These are phyloP conservation scores for Adelosebastes latens DNA, from an alignment of 2,797 vertebrate genomes.

Conservation along the genomic window DNA sequence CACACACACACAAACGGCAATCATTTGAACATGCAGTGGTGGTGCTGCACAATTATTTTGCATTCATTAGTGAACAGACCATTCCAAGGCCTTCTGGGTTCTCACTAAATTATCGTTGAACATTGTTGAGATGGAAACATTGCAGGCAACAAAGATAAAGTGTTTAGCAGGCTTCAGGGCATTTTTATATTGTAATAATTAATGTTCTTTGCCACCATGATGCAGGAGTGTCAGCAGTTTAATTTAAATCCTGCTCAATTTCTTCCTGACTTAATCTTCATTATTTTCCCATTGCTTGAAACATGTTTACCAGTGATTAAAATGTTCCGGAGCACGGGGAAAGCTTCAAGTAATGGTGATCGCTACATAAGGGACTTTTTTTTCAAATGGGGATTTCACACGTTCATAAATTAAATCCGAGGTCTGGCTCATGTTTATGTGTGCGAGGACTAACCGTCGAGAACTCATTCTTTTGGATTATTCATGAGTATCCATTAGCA, in stretches of 20 bases:
- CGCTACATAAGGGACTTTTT: conserved; percentile 42
- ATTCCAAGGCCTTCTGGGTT: conserved; percentile 47
- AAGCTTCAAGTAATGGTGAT: conserved; percentile 39
- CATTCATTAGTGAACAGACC: conserved; percentile 52
- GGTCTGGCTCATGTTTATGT: conserved; percentile 43
- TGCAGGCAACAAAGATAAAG: conserved; percentile 73
- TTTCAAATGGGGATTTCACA: conserved; percentile 49
- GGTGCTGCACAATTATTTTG: conserved; percentile 49
- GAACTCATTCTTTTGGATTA: conserved; percentile 62
- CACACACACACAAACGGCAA: conserved; percentile 2
- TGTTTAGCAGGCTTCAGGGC: conserved; percentile 74
- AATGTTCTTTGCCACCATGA: conserved; percentile 74
- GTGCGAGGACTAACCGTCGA: conserved; percentile 53
- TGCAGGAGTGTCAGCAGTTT: conserved; percentile 75
- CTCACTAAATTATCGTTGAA: conserved; percentile 58
- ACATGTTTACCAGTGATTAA: conserved; percentile 82
- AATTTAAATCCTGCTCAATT: conserved; percentile 81
- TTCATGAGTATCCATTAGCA: conserved; percentile 72
- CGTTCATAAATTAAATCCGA: conserved; percentile 57
- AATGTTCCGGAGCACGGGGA: conserved; percentile 64
- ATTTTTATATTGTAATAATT: conserved; percentile 81
- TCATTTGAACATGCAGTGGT: conserved; percentile 28
- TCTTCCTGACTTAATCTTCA: conserved; percentile 80
- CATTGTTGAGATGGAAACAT: conserved; percentile 59
- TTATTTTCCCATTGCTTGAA: conserved; percentile 77